phyloP scores from a whole-genome alignment of 2,113 vertebrate genomes.

The Sorex fumeus region DNA sequence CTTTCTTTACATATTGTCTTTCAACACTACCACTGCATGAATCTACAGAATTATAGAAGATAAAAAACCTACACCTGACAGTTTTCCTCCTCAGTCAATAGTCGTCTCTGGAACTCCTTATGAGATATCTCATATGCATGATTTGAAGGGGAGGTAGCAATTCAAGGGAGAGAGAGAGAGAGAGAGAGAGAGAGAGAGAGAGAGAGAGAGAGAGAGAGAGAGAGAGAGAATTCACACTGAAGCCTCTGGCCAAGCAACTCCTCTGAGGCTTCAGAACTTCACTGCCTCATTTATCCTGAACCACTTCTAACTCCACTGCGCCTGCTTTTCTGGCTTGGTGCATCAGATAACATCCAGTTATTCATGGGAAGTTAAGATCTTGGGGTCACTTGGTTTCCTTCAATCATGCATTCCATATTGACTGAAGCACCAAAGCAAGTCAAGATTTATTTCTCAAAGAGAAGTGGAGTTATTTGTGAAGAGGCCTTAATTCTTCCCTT shows the following conservation, averaged over 20 bases:
- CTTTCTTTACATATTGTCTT: background rate
- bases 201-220: too few species aligned
- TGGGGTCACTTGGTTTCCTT: background rate
- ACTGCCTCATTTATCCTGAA: too few species aligned
- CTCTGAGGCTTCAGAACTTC: background rate
- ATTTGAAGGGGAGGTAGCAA: background rate
- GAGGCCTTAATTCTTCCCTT: background rate
- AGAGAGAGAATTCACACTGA: too few species aligned
- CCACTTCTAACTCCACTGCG: background rate
- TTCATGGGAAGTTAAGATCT: background rate
- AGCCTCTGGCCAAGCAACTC: background rate
- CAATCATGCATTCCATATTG: background rate
- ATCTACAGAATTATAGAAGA: background rate
- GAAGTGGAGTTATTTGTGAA: background rate
- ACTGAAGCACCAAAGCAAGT: background rate
- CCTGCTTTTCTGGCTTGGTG: background rate
- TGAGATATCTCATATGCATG: background rate
- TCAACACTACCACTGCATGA: background rate
- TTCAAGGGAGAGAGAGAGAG: too few species aligned
- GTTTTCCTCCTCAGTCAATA: background rate
- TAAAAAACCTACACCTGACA: background rate
- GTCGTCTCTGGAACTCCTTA: background rate
- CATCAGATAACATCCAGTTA: background rate
- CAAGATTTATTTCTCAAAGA: background rate
- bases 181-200: too few species aligned